A percentile compares a stretch with the other conserved stretches of the same genome.
phyloP scores from a whole-genome alignment of 2,113 vertebrate genomes.

The Leptobrachium leishanense region DNA sequence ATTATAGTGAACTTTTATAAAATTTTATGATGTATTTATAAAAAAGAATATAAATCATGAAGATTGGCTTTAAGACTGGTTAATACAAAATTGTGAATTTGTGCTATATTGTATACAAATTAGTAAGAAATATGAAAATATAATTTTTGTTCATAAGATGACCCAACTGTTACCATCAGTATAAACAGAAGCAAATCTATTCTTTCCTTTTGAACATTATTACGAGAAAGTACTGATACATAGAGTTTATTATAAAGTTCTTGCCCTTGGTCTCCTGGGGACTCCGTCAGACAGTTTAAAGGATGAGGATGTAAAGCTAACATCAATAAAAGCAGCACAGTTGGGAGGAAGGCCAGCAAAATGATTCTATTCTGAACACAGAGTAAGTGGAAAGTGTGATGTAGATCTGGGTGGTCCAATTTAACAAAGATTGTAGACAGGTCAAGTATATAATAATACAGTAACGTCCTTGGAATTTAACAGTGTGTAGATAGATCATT shows the following conservation, averaged over 20 bases:
- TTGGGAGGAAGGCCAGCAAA: not conserved
- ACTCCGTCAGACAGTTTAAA: not conserved
- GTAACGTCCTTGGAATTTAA: conserved; percentile 9
- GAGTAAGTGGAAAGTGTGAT: conserved; percentile 7
- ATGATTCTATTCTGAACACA: not conserved
- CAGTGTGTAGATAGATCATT: conserved; percentile 1
- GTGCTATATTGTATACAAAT: too few species aligned
- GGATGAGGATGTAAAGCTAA: not conserved
- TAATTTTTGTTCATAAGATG: too few species aligned
- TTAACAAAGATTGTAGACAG: conserved; percentile 19
- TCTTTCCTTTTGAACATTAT: not conserved
- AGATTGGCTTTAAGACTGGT: too few species aligned
- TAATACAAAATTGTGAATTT: too few species aligned
- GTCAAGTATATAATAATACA: conserved; percentile 19
- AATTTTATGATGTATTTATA: too few species aligned
- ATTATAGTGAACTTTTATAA: too few species aligned
- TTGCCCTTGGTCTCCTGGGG: not conserved
- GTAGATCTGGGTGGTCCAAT: not conserved
- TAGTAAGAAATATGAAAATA: too few species aligned
- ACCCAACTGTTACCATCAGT: too few species aligned
- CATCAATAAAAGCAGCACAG: not conserved
- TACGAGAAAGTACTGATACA: not conserved
- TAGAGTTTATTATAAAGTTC: not conserved
- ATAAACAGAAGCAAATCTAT: not conserved
- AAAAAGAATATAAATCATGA: too few species aligned